Base-by-base conservation (phyloP, 2,113 vertebrate species). In the Ia io region DNA sequence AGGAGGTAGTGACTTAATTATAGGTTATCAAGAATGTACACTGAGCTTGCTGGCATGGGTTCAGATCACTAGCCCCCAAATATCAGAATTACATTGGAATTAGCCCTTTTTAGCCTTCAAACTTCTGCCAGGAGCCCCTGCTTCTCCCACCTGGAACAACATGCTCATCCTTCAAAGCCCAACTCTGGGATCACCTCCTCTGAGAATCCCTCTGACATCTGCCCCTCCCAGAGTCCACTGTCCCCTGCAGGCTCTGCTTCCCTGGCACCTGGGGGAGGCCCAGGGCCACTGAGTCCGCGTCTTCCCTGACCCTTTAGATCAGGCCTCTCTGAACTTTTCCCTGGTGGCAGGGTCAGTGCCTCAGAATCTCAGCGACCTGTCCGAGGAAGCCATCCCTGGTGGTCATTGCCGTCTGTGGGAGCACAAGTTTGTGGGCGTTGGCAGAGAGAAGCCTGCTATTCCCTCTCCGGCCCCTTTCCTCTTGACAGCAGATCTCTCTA, bases 281-380 rank as follows among this genome's bases (percentile, higher is more conserved):
- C 49, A 22, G 4, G 6, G 23, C 11, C 37, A 0, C 12, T 6
- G n/a, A 2, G 14, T 56, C 17, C 13, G 0, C 6, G 1, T 25
- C 28, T 1, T 0, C 61, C 35, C 2, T 4, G 8, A 40, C 20
- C 2, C 56, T 32, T 28, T 9, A 0, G 14, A n/a, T 51, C n/a
- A 49, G 40, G 11, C 40, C 13, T 8, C 25, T 67, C 73, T 16
- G 49, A 67, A 22, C 42, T n/a, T 49, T 42, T 25, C 61, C 12
- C 53, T 51, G 42, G 25, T 22, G 42, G 22, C 42, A 30, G 44
- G 82, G 47, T 44, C 11, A 2, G 37, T 9, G 28, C 23, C 14
- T 47, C 11, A 12, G 44, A 5, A 35, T 69, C 47, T 6, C 14
- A 2, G 42, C 2, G 18, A 23, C 59, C 5, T 1, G 0, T 17